Percentiles rank a stretch among this genome's conserved stretches.
These are phyloP conservation scores for Lamprotornis superbus DNA, from an alignment of 2,113 vertebrate species.

Conservation along the genomic window DNA sequence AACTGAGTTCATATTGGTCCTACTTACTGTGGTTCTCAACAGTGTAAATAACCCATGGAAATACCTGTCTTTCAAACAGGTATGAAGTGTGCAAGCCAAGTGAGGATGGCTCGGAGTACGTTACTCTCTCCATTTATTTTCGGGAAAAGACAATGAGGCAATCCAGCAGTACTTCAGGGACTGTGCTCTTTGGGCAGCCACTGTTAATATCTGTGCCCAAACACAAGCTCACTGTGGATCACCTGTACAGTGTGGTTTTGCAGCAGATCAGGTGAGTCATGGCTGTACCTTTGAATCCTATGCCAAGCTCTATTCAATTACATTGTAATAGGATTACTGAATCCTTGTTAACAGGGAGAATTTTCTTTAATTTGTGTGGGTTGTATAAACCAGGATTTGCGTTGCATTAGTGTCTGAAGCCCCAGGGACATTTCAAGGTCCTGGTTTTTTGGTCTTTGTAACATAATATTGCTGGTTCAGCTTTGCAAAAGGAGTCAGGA, in stretches of 20 bases:
- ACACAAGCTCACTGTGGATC: conserved; percentile 84
- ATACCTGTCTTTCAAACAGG: conserved; percentile 68
- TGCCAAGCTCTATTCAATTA: neutral
- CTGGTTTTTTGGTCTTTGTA: neutral
- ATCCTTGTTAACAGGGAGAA: neutral
- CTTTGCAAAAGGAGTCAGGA: neutral
- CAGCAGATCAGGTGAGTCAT: conserved; percentile 86
- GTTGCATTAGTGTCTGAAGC: neutral
- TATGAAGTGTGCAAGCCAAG: conserved; percentile 80
- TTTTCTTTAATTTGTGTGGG: neutral
- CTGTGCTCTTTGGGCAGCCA: conserved; percentile 90
- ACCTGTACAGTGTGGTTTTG: conserved; percentile 84
- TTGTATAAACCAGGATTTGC: neutral
- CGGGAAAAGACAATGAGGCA: conserved; percentile 87
- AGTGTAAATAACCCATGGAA: neutral
- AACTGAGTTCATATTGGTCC: neutral
- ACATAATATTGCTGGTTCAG: neutral
- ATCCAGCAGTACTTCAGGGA: conserved; percentile 78
- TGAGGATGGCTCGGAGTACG: conserved; percentile 56
- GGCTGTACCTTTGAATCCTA: neutral
- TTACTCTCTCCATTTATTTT: conserved; percentile 91
- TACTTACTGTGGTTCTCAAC: neutral
- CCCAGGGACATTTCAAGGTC: neutral
- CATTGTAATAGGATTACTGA: neutral
- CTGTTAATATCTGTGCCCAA: conserved; percentile 87